Percentiles rank a stretch among this genome's conserved stretches.
Evolutionary conservation across 2,888 invertebrate species (phyloP).

Genomic region (Dusona sp.): DNA sequence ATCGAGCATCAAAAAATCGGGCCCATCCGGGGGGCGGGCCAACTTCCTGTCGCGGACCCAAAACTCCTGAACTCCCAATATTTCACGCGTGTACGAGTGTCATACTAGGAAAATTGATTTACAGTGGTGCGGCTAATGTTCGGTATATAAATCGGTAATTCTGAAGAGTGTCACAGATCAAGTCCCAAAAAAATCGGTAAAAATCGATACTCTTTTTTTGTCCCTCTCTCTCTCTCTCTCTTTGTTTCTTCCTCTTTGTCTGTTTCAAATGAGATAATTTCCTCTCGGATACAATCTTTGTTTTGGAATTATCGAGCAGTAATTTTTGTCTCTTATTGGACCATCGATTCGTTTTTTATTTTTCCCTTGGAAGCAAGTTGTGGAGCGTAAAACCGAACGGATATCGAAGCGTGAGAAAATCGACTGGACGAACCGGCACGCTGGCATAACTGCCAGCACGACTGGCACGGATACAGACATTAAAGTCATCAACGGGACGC

Average conservation of each 20-base stretch:
- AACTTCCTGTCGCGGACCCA: neutral
- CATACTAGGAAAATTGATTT: neutral
- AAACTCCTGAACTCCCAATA: neutral
- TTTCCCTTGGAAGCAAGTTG: neutral
- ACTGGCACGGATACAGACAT: slow-evolving; percentile 84
- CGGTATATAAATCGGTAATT: too few relatives aligned
- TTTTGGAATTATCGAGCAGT: neutral
- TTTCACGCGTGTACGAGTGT: neutral
- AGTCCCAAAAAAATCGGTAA: slow-evolving; percentile 12
- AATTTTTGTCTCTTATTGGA: neutral
- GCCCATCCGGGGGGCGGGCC: neutral
- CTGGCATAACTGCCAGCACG: slow-evolving; percentile 75
- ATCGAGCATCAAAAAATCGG: neutral
- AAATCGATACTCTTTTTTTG: neutral
- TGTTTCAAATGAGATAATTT: neutral
- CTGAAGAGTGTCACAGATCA: neutral
- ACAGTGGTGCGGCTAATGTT: neutral
- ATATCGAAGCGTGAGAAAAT: slow-evolving; percentile 82
- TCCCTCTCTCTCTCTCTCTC: neutral
- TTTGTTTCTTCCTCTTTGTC: neutral
- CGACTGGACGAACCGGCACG: slow-evolving; percentile 73
- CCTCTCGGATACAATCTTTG: neutral
- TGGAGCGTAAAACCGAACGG: slow-evolving; percentile 68
- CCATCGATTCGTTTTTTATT: slow-evolving; percentile 1
- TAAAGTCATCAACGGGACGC: slow-evolving; percentile 80